Evolutionary conservation across 2,113 vertebrate species (phyloP), one percentile per base, ranked within the genome.

Genomic region (Anoura caudifer): DNA sequence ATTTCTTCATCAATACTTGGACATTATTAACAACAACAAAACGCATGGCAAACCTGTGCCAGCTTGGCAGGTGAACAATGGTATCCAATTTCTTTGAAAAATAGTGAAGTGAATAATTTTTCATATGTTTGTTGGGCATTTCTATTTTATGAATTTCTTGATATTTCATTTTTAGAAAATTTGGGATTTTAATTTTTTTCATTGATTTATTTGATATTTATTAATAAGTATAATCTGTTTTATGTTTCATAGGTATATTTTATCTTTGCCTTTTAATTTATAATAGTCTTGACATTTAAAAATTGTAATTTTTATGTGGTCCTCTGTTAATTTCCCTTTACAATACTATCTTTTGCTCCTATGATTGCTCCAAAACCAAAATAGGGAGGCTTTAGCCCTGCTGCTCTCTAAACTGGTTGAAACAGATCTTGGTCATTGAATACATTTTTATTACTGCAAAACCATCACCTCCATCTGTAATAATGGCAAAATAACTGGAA

Each of bases 281-380:
- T 72, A 93, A 83, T 76, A 86, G 59, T 16, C 86, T 86, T 85
- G n/a, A 36, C 12, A 52, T 82, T 81, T 82, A 50, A 81, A 87
- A 56, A 11, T 59, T 94, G 4, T 33, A 72, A 17, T 77, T 90
- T 93, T 90, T 47, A 12, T 90, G 2, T 54, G 41, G 33, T 70
- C 41, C 13, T 81, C 9, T 87, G 5, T 77, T 83, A 77, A 61
- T 90, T 90, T 95, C 93, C 26, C 28, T 89, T 89, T 67, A 36
- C 36, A 77, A 47, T 67, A 52, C 2, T 95, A 20, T 54, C 67
- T 82, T 96, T 80, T 94, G 87, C 61, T 88, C 54, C 82, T 91
- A 10, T 67, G 33, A 77, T 91, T 75, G n/a, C 11, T 26, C 41
- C 43, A 56, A 73, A 72, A 28, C 38, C 20, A 36, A 19, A 92